Percentiles rank a stretch among this genome's conserved stretches.
These are phyloP conservation scores for Actinernus sp. DNA, from an alignment of 92 coral and sea anemone species.

Conservation along the genomic window DNA sequence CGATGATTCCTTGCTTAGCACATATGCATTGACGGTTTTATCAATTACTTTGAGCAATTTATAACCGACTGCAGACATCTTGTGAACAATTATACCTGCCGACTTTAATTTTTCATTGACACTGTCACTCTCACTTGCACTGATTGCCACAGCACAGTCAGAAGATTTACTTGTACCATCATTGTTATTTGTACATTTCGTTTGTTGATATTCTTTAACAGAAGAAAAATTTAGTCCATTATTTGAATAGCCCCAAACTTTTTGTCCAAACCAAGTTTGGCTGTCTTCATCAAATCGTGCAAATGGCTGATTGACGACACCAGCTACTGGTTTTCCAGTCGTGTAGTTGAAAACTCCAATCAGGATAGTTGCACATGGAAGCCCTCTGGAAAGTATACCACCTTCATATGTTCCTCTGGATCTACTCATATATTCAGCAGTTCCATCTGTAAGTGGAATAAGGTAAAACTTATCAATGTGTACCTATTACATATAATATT, in stretches of 20 bases:
- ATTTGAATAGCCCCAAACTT: conserved; percentile 47
- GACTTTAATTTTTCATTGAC: conserved; percentile 25
- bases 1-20: conserved; percentile 69
- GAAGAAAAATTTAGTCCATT: not conserved
- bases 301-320: conserved; percentile 81
- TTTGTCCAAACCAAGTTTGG: conserved; percentile 55
- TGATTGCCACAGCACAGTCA: conserved; percentile 46
- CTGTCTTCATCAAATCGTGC: conserved; percentile 9
- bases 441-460: conserved; percentile 46
- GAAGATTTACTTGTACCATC: not conserved
- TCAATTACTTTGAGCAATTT: conserved; percentile 78
- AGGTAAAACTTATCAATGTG: not conserved
- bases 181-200: not conserved
- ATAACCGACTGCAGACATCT: conserved; percentile 73
- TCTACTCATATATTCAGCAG: conserved; percentile 66
- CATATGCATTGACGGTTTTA: conserved; percentile 52
- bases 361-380: conserved; percentile 74
- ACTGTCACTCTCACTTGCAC: conserved; percentile 60
- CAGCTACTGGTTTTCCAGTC: conserved; percentile 71
- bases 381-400: conserved; percentile 53
- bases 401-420: conserved; percentile 20
- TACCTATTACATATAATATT: not conserved
- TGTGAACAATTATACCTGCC: conserved; percentile 22
- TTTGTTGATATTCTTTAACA: not conserved
- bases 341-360: conserved; percentile 71